phyloP scores from a whole-genome alignment of 2,797 vertebrate species.

The Characodon lateralis region DNA sequence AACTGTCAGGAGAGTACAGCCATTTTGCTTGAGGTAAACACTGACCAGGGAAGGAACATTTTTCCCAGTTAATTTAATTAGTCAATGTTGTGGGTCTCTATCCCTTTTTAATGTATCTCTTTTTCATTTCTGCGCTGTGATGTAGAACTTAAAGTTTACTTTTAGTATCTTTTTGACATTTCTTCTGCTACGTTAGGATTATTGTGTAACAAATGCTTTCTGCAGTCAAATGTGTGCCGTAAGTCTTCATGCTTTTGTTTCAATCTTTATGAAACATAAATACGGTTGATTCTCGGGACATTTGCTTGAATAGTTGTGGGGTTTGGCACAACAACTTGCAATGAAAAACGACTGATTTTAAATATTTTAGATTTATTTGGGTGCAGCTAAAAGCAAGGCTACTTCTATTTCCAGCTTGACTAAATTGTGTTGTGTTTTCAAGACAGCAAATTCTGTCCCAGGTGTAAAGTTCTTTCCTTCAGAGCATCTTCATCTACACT shows the following conservation, averaged over 20 bases:
- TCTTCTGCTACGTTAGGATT: not conserved
- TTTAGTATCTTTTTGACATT: not conserved
- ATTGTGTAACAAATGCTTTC: constrained; percentile 1
- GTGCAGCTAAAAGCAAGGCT: not conserved
- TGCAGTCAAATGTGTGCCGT: not conserved
- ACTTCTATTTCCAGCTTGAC: not conserved
- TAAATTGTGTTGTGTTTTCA: constrained; percentile 11
- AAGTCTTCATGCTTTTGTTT: constrained; percentile 9
- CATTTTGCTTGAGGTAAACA: constrained; percentile 76
- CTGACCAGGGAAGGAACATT: constrained; percentile 10
- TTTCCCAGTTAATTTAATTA: not conserved
- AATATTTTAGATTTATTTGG: not conserved
- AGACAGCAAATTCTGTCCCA: constrained; percentile 9
- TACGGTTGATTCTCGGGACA: constrained; percentile 3
- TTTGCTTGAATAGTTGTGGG: constrained; percentile 3
- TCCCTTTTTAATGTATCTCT: not conserved
- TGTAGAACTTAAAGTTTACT: constrained; percentile 1
- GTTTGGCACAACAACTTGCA: not conserved
- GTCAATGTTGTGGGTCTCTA: not conserved
- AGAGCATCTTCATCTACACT: constrained; percentile 24
- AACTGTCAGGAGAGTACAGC: constrained; percentile 48
- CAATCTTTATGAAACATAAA: not conserved
- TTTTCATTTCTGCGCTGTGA: not conserved
- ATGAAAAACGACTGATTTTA: not conserved
- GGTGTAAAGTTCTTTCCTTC: constrained; percentile 6